phyloP scores from a whole-genome alignment of 1,140 invertebrate genomes.

The Zaprionus davidi region DNA sequence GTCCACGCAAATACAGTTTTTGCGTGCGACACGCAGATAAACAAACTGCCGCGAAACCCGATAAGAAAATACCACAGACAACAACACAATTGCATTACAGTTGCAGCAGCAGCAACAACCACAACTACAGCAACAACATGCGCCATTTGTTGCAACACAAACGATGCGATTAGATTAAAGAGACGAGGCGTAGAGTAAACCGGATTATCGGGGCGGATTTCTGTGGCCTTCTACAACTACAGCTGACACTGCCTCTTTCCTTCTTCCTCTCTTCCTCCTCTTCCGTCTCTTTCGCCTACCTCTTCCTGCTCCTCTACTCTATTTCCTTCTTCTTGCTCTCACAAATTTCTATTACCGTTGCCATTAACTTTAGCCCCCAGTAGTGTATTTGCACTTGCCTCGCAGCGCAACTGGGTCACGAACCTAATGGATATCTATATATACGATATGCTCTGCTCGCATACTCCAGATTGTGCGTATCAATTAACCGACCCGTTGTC shows the following conservation, averaged over 20 bases:
- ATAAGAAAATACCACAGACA: conserved; percentile 37
- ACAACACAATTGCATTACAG: conserved; percentile 46
- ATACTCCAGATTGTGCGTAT: conserved; percentile 65
- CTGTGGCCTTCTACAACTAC: not conserved
- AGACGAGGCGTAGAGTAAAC: conserved; percentile 23
- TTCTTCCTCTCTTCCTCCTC: not conserved
- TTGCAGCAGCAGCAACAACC: conserved; percentile 28
- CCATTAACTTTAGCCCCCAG: conserved; percentile 51
- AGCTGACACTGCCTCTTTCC: conserved; percentile 3
- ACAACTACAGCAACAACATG: conserved; percentile 34
- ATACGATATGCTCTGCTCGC: not conserved
- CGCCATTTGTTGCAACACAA: conserved; percentile 50
- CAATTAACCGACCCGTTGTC: conserved; percentile 65
- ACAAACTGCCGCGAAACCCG: conserved; percentile 29
- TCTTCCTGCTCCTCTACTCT: not conserved
- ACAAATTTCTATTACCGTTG: conserved; percentile 44
- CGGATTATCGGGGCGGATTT: conserved; percentile 40
- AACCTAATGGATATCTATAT: conserved; percentile 59
- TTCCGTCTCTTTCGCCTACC: conserved; percentile 6
- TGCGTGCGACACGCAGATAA: conserved; percentile 62
- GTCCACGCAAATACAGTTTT: conserved; percentile 48
- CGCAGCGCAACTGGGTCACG: conserved; percentile 58
- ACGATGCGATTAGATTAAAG: conserved; percentile 52
- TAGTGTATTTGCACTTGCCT: conserved; percentile 45
- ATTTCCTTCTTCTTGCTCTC: conserved; percentile 20